phyloP scores from a whole-genome alignment of 1,140 invertebrate genomes.

The Bombus polaris region DNA sequence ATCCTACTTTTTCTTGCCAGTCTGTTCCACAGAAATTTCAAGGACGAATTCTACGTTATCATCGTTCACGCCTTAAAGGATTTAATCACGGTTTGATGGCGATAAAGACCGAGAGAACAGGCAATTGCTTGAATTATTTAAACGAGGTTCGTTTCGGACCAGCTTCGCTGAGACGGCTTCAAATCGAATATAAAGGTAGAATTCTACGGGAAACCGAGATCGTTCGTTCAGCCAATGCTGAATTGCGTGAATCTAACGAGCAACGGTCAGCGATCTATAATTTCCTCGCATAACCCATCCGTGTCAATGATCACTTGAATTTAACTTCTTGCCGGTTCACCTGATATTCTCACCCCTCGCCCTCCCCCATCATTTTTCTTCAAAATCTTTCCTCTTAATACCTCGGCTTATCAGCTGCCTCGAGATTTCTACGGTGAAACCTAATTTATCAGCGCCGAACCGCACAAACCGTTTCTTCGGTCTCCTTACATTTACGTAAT shows the following conservation, averaged over 20 bases:
- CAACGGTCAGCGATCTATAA: conserved; percentile 24
- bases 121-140: conserved; percentile 30
- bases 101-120: neutral
- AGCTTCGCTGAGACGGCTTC: conserved; percentile 1
- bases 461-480: neutral
- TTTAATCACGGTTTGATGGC: conserved; percentile 10
- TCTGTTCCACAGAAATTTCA: no score
- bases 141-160: conserved; percentile 20
- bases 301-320: conserved; percentile 28
- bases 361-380: neutral
- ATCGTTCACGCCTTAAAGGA: neutral
- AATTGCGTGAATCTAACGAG: conserved; percentile 25
- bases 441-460: conserved; percentile 20
- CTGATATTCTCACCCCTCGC: no score
- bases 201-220: neutral
- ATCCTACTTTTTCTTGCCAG: neutral
- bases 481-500: conserved; percentile 50
- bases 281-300: conserved; percentile 26
- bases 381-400: neutral
- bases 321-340: conserved; percentile 3
- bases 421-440: conserved; percentile 14
- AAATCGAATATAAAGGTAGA: neutral
- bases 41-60: neutral
- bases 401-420: neutral
- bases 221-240: conserved; percentile 9